Base-by-base conservation (phyloP, 2,797 vertebrate species). In the Sitta carolinensis region DNA sequence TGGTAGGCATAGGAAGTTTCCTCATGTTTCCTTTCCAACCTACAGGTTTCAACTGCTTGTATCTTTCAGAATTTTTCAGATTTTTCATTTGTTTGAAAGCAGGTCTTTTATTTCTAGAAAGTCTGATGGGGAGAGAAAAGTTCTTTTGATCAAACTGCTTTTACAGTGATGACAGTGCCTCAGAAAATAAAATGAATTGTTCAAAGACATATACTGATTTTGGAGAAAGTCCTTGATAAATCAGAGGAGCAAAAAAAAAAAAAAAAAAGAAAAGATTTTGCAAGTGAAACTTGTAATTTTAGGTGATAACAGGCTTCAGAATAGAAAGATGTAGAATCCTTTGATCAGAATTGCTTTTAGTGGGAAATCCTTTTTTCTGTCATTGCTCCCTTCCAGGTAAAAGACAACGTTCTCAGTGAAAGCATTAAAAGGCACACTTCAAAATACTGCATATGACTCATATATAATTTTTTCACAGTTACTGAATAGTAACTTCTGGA, bases 281-380 rank as follows among this genome's bases (percentile, higher is more conserved):
- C 45, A 88, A 86, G 27, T 85, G 50, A 80, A 79, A 91, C 45
- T 66, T 66, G 34, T 85, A 72, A 48, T 77, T 95, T 88, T 58
- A 76, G 57, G 42, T 63, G 47, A 22, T 69, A 82, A 55, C 26
- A 77, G 38, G 23, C 61, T 89, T 92, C 42, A 63, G 57, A 87
- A 51, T 42, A 55, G 43, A 29, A 84, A 29, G 32, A 72, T 66
- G 11, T 84, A 47, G 40, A 92, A 57, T 54, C 18, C 47, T 96
- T 89, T 87, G 52, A 94, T 90, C 67, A 79, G 80, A 91, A 95
- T 43, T 90, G 55, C 77, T 89, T 87, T 82, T 23, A 55, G 78
- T 82, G 48, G 63, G 63, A 96, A 94, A 92, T 85, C 38, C n/a
- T 93, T 89, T 95, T 58, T 82, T 89, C 92, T 96, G 32, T 69